Evolutionary conservation across 1,140 invertebrate genomes (phyloP).

Genomic region (Papilio helenus): DNA sequence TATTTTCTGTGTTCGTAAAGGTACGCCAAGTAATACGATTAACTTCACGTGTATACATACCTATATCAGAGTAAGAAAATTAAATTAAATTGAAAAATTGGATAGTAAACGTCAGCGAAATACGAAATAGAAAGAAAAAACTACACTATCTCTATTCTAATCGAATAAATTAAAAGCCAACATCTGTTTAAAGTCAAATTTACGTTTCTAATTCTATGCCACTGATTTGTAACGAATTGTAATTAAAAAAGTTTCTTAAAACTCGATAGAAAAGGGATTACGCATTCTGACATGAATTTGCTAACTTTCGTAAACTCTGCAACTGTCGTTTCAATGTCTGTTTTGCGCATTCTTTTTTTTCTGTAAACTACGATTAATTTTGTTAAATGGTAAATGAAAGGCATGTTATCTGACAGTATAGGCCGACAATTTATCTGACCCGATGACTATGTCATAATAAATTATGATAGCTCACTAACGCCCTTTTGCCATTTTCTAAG

Average conservation of each 20-base stretch:
- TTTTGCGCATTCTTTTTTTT: not conserved
- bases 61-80: not conserved
- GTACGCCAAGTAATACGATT: not conserved
- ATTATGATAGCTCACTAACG: too few species aligned
- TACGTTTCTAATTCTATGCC: too few species aligned
- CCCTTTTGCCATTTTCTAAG: too few species aligned
- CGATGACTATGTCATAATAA: too few species aligned
- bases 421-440: too few species aligned
- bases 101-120: too few species aligned
- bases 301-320: not conserved
- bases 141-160: too few species aligned
- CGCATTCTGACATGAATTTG: not conserved
- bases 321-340: not conserved
- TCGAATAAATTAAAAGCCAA: too few species aligned
- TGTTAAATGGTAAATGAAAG: not conserved
- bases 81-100: not conserved
- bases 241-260: conserved; percentile 19
- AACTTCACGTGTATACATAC: not conserved
- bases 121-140: too few species aligned
- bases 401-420: not conserved
- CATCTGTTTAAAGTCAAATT: too few species aligned
- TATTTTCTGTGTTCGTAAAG: not conserved
- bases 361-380: not conserved
- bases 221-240: not conserved
- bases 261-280: conserved; percentile 9